phyloP scores from a whole-genome alignment of 2,888 invertebrate genomes.

The Patella pellucida region DNA sequence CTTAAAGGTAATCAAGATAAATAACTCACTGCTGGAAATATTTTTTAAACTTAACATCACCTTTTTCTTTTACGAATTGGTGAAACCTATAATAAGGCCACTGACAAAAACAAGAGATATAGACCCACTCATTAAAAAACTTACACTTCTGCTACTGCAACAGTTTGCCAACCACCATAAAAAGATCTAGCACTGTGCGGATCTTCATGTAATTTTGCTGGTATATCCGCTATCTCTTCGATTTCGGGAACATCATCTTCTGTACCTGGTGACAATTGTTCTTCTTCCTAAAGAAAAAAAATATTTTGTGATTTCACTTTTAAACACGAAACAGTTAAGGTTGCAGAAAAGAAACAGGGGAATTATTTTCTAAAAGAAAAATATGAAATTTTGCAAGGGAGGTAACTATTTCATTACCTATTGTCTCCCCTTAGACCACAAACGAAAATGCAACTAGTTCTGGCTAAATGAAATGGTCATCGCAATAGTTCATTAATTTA shows the following conservation, averaged over 20 bases:
- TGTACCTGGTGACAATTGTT: not conserved
- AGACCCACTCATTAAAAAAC: conserved; percentile 6
- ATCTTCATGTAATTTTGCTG: conserved; percentile 26
- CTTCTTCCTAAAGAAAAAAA: not conserved
- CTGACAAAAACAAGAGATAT: conserved; percentile 16
- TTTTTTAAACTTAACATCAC: not conserved
- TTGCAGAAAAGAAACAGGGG: too few relatives aligned
- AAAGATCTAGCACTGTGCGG: conserved; percentile 31
- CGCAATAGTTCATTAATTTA: too few relatives aligned
- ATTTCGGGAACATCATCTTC: not conserved
- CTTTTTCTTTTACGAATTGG: conserved; percentile 23
- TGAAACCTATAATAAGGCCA: conserved; percentile 30
- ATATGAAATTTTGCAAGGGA: too few relatives aligned
- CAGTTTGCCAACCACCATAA: conserved; percentile 43
- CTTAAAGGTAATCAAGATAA: too few relatives aligned
- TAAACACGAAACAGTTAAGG: too few relatives aligned
- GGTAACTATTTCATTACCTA: too few relatives aligned
- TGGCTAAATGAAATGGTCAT: too few relatives aligned
- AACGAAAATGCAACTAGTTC: too few relatives aligned
- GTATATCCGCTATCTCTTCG: conserved; percentile 7
- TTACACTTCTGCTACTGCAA: conserved; percentile 38
- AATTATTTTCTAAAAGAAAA: too few relatives aligned
- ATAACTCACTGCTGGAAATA: too few relatives aligned
- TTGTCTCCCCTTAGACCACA: too few relatives aligned
- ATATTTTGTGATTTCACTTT: too few relatives aligned